Conservation (phyloP, 2,888 invertebrate species). For the Aspidiotus destructor region DNA sequence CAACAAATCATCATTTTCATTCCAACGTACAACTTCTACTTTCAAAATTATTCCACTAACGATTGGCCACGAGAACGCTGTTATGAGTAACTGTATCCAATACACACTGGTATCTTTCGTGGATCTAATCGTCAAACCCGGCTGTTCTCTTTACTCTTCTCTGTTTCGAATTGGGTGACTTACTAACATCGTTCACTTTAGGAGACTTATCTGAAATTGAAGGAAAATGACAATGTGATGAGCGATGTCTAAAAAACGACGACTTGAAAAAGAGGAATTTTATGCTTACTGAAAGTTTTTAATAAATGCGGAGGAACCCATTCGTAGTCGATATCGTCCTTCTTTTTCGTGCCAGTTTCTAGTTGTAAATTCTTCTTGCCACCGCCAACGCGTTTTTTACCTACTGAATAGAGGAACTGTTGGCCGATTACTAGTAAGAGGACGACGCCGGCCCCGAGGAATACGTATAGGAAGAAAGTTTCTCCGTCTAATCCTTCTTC, state of each 20-base stretch:
- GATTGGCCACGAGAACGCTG: too few relatives aligned
- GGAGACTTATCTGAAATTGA: conserved; percentile 32
- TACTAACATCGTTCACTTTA: conserved; percentile 43
- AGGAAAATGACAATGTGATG: neutral
- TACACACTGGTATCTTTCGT: too few relatives aligned
- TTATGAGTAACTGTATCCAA: too few relatives aligned
- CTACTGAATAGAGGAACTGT: conserved; percentile 74
- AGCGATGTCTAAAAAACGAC: conserved; percentile 35
- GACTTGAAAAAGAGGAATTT: neutral
- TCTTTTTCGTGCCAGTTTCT: conserved; percentile 84
- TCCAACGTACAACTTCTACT: too few relatives aligned
- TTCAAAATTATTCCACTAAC: too few relatives aligned
- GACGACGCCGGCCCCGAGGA: conserved; percentile 82
- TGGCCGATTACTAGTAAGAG: conserved; percentile 80
- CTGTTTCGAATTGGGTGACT: conserved; percentile 64
- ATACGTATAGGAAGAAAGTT: conserved; percentile 95
- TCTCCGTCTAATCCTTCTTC: conserved; percentile 97
- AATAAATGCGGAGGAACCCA: conserved; percentile 89
- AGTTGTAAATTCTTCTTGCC: conserved; percentile 50
- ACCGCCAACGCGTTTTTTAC: conserved; percentile 59
- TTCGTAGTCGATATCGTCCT: conserved; percentile 90
- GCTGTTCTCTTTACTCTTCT: conserved; percentile 66
- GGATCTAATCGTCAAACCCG: conserved; percentile 49
- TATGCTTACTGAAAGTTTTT: conserved; percentile 66
- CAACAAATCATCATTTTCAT: too few relatives aligned